Percentiles rank a stretch among this genome's conserved stretches.
These are phyloP conservation scores for Neotoma lepida DNA, from an alignment of 2,113 vertebrate genomes.

Conservation along the genomic window DNA sequence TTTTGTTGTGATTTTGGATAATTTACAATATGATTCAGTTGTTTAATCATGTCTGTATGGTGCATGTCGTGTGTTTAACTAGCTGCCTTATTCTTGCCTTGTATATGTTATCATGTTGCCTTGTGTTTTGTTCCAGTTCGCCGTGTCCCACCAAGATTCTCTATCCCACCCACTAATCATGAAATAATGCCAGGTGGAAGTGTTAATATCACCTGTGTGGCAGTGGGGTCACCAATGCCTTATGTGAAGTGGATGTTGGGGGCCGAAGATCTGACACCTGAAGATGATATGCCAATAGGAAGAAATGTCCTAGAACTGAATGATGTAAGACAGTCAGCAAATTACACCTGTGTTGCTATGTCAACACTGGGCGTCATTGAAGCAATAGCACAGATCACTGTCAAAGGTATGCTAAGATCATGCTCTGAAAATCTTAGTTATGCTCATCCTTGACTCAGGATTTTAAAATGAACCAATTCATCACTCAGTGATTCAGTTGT, in stretches of 20 bases:
- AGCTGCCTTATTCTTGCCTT: conserved; percentile 64
- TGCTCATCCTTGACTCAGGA: background rate
- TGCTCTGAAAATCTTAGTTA: background rate
- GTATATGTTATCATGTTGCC: conserved; percentile 84
- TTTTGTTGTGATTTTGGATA: conserved; percentile 78
- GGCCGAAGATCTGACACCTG: conserved; percentile 97
- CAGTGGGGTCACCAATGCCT: conserved; percentile 99
- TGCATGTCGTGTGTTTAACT: conserved; percentile 82
- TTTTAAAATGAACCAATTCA: background rate
- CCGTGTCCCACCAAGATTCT: conserved; percentile 97
- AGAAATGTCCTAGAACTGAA: conserved; percentile 98
- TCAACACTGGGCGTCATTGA: conserved; percentile 99
- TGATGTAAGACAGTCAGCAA: conserved; percentile 98
- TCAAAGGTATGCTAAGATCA: conserved; percentile 92
- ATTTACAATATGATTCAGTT: conserved; percentile 63
- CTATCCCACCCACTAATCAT: conserved; percentile 98
- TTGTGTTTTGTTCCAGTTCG: conserved; percentile 94
- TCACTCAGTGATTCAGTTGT: background rate
- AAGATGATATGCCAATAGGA: conserved; percentile 99
- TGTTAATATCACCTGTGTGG: conserved; percentile 99
- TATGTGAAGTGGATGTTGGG: conserved; percentile 99
- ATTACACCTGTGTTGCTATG: conserved; percentile 99
- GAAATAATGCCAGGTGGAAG: conserved; percentile 99
- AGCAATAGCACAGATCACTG: conserved; percentile 98
- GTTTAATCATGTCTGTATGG: conserved; percentile 83